Base-by-base conservation (phyloP, 2,888 invertebrate genomes). In the Eulithis prunata region DNA sequence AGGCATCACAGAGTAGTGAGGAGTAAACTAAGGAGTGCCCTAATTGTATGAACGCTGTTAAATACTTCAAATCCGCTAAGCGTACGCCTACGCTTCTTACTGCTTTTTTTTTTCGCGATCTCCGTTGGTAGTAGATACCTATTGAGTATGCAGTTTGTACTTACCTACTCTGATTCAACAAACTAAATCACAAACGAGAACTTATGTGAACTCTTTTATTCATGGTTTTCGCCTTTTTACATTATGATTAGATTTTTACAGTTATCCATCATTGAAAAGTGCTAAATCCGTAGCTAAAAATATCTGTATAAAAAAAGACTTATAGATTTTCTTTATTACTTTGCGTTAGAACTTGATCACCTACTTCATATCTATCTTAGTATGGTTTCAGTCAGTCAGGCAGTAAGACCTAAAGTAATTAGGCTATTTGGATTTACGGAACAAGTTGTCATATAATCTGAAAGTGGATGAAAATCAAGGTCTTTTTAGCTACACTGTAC, bases 391-490 rank as follows among this genome's bases (percentile, higher is more conserved):
- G 41, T 41, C 10, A 8, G 21, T 21, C 21, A 21, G 21, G 21
- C 21, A 21, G 21, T 21, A 21, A 21, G 41, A 41, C 8, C 1
- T 41, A 10, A 41, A 41, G 41, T 11, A 41, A 41, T 41, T 41
- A 41, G 10, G 41, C 13, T 14, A 47, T 47, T 47, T 47, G 7
- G 13, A 14, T 7, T 14, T 2, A 5, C 14, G 13, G 13, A 47
- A 8, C 13, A 41, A 41, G 38, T 46, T n/a, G 2, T 0, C n/a
- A 0, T 46, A n/a, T 12, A 47, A 47, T 7, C 14, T 8, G 47
- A 14, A 7, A 14, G 3, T 13, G 21, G 49, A 49, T 21, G 4
- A 49, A 77, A 81, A 80, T 80, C 82, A 85, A 85, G 84, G 84
- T 78, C 58, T 45, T 61, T 47, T 53, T 47, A 32, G 32, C 47